Evolutionary conservation across 2,888 invertebrate species (phyloP).

Genomic region (Plebejus argus): DNA sequence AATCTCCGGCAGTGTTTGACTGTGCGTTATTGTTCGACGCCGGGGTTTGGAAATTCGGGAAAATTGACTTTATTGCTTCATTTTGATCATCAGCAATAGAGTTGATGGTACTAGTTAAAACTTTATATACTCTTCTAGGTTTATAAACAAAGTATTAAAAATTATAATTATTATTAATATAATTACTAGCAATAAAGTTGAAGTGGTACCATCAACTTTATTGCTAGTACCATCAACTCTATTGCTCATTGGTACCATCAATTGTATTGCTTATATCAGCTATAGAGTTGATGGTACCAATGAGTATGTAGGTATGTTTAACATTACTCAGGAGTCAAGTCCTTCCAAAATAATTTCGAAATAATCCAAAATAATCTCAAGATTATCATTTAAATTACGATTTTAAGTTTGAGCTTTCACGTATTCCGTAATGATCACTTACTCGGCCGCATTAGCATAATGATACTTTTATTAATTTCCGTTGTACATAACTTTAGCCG

Average conservation of each 20-base stretch:
- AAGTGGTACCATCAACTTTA: too few species aligned
- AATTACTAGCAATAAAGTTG: too few species aligned
- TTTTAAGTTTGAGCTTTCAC: background rate
- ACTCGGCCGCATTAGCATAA: background rate
- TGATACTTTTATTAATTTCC: background rate
- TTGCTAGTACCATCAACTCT: too few species aligned
- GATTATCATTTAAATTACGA: background rate
- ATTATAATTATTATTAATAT: too few species aligned
- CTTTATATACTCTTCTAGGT: too few species aligned
- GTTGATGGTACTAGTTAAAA: background rate
- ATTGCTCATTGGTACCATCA: too few species aligned
- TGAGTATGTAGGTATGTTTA: too few species aligned
- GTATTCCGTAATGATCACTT: background rate
- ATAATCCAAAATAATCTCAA: background rate
- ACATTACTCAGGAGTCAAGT: background rate
- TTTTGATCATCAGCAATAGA: background rate
- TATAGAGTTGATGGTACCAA: too few species aligned
- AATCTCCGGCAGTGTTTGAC: constrained; percentile 3
- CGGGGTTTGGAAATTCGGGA: background rate
- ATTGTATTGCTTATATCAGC: too few species aligned
- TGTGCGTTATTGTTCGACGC: background rate
- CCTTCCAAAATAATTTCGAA: background rate
- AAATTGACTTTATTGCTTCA: background rate
- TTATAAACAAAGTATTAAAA: too few species aligned
- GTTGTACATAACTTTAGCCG: constrained; percentile 7